phyloP scores from a whole-genome alignment of 2,888 invertebrate genomes.

The Cerastoderma edule region DNA sequence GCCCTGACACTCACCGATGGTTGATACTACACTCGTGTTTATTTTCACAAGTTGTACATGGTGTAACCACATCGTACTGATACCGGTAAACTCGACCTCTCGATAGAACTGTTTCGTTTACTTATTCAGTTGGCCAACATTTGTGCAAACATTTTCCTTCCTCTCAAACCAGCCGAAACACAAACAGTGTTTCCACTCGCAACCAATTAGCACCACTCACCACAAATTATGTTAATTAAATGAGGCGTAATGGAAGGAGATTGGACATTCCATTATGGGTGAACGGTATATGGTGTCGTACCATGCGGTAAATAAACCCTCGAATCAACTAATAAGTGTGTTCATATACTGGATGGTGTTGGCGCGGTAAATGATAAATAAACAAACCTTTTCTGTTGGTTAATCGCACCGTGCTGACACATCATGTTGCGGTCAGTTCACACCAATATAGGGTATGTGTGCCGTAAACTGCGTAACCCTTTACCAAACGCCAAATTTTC shows the following conservation, averaged over 20 bases:
- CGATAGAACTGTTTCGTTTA: no score
- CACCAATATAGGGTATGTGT: no score
- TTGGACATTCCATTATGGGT: conserved; percentile 31
- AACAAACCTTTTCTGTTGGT: conserved; percentile 17
- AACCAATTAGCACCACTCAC: conserved; percentile 29
- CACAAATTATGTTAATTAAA: conserved; percentile 46
- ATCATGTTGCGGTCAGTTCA: background rate
- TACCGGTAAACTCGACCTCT: no score
- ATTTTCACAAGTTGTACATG: no score
- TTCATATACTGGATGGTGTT: conserved; percentile 18
- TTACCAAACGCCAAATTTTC: no score
- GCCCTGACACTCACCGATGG: no score
- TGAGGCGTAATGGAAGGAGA: conserved; percentile 44
- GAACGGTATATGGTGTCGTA: conserved; percentile 1
- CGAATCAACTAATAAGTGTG: conserved; percentile 23
- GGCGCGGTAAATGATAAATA: conserved; percentile 27
- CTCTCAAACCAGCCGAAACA: conserved; percentile 27
- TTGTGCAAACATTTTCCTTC: conserved; percentile 49
- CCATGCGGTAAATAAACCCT: conserved; percentile 24
- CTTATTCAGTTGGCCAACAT: conserved; percentile 19
- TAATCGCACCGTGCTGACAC: background rate
- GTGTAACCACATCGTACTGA: no score
- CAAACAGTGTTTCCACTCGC: conserved; percentile 44
- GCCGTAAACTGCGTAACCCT: no score
- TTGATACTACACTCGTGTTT: no score